Percentiles rank a stretch among this genome's conserved stretches.
Evolutionary conservation across 2,797 vertebrate genomes (phyloP).

Genomic region (Jordanella pulchra): DNA sequence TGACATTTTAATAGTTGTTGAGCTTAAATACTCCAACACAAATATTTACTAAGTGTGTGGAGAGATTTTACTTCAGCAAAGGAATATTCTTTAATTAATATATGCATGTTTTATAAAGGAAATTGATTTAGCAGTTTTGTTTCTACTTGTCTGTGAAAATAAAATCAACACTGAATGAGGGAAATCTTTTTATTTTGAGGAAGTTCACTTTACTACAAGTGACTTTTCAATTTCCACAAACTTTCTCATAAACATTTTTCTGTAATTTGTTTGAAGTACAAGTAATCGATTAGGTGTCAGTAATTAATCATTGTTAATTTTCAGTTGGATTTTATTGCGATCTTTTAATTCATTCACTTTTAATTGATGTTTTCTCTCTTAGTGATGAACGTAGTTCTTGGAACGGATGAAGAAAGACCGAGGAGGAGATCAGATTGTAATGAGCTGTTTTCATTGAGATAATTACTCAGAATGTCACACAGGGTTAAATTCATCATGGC

Average conservation of each 20-base stretch:
- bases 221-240: too few relatives aligned
- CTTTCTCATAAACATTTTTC: neutral
- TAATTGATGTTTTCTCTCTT: constrained; percentile 43
- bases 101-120: neutral
- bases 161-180: neutral
- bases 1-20: neutral
- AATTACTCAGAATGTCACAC: constrained; percentile 76
- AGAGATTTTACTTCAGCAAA: neutral
- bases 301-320: constrained; percentile 3
- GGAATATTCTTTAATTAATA: neutral
- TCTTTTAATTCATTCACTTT: constrained; percentile 28
- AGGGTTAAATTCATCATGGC: constrained; percentile 69
- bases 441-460: constrained; percentile 75
- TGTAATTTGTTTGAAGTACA: neutral
- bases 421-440: constrained; percentile 54
- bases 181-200: neutral
- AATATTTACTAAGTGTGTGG: neutral
- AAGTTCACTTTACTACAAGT: neutral
- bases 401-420: constrained; percentile 7
- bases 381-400: constrained; percentile 57
- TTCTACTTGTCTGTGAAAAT: neutral
- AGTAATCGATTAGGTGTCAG: neutral
- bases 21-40: neutral
- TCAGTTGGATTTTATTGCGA: constrained; percentile 55
- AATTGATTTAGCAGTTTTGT: neutral